Percentiles rank a stretch among this genome's conserved stretches.
These are phyloP conservation scores for Sphaeramia orbicularis DNA, from an alignment of 2,797 vertebrate genomes.

Conservation along the genomic window DNA sequence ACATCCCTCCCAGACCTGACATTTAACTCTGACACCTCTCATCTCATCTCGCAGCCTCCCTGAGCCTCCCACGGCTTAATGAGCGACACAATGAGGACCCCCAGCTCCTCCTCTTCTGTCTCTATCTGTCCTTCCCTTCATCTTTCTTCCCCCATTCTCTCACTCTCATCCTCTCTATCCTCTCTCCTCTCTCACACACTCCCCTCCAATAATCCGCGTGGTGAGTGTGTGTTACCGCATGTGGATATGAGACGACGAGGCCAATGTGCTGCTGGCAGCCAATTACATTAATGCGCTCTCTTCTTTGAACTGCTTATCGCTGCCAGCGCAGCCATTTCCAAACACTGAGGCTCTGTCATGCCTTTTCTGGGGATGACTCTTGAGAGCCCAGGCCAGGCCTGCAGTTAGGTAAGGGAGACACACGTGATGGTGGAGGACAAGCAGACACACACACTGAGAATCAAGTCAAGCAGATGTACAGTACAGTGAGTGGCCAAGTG, in stretches of 20 bases:
- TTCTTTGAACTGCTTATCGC: constrained; percentile 91
- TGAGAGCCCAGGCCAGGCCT: constrained; percentile 66
- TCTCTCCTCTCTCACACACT: constrained; percentile 61
- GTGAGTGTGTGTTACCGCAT: constrained; percentile 79
- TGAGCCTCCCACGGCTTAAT: constrained; percentile 79
- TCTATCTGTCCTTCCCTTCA: constrained; percentile 73
- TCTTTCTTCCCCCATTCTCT: constrained; percentile 63
- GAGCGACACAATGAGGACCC: constrained; percentile 79
- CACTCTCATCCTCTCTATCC: constrained; percentile 69
- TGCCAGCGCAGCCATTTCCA: constrained; percentile 84
- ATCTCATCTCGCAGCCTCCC: constrained; percentile 74
- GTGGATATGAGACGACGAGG: constrained; percentile 81
- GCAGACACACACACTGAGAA: constrained; percentile 36
- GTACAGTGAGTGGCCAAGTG: constrained; percentile 39
- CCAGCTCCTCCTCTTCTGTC: constrained; percentile 53
- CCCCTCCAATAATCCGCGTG: constrained; percentile 77
- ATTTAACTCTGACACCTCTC: constrained; percentile 84
- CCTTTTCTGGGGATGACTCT: constrained; percentile 80
- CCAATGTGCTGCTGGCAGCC: constrained; percentile 85
- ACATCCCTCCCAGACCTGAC: constrained; percentile 77
- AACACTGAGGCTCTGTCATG: constrained; percentile 83
- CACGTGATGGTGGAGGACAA: constrained; percentile 69
- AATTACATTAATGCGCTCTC: constrained; percentile 88
- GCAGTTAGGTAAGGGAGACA: constrained; percentile 57
- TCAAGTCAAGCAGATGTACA: constrained; percentile 42